phyloP scores from a whole-genome alignment of 2,113 vertebrate genomes.

The western clawed frog (Xenopus tropicalis) region DNA sequence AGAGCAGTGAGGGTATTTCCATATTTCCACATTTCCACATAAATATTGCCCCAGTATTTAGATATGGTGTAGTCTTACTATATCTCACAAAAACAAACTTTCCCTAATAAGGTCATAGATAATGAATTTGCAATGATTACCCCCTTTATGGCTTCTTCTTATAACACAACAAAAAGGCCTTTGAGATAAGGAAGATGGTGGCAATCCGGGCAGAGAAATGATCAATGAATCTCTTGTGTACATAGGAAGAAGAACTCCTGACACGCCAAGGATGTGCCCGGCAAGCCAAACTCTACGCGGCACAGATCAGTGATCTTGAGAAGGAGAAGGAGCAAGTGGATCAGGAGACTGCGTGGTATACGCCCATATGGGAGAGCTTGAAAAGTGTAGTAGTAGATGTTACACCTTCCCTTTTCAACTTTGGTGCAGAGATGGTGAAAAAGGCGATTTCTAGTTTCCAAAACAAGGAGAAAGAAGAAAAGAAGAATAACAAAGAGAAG shows the following conservation, averaged over 20 bases:
- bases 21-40: too few species aligned
- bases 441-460: not conserved
- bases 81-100: too few species aligned
- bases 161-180: not conserved
- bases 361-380: not conserved
- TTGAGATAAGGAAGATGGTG: not conserved
- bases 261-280: conserved; percentile 34
- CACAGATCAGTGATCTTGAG: conserved; percentile 45
- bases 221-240: not conserved
- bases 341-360: not conserved
- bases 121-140: too few species aligned
- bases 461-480: too few species aligned
- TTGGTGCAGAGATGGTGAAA: not conserved
- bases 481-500: too few species aligned
- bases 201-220: not conserved
- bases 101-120: too few species aligned
- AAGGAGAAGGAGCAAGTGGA: not conserved
- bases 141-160: not conserved
- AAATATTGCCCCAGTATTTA: too few species aligned
- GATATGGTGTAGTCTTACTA: too few species aligned
- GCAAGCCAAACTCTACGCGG: conserved; percentile 38
- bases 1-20: too few species aligned
- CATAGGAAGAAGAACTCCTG: conserved; percentile 41
- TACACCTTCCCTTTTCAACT: not conserved
- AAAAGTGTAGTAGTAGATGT: not conserved